These are phyloP conservation scores for Centroberyx gerrardi DNA, from an alignment of 2,797 vertebrate species.

Conservation along the genomic window DNA sequence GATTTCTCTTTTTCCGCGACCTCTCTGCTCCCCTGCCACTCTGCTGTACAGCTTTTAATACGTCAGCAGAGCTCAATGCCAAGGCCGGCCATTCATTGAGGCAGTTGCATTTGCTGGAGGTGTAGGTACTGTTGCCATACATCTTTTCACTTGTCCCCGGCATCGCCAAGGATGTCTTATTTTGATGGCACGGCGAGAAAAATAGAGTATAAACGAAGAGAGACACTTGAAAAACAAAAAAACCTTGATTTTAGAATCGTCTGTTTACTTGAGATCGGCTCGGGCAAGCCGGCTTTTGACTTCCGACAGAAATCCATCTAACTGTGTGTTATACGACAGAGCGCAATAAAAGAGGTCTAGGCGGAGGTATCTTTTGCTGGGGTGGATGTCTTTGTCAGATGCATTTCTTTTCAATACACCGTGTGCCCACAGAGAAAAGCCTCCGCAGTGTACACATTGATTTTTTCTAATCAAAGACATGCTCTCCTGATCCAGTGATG, in stretches of 20 bases:
- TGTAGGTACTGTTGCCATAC: slow-evolving; percentile 36
- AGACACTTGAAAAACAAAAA: slow-evolving; percentile 30
- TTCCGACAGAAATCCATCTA: slow-evolving; percentile 17
- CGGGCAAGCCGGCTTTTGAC: slow-evolving; percentile 22
- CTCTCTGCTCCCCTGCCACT: slow-evolving; percentile 21
- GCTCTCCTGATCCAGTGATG: slow-evolving; percentile 61
- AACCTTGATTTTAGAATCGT: slow-evolving; percentile 50
- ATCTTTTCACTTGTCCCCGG: slow-evolving; percentile 24
- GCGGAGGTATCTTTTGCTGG: slow-evolving; percentile 57
- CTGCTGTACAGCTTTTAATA: slow-evolving; percentile 43
- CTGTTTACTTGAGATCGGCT: slow-evolving; percentile 37
- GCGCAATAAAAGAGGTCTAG: slow-evolving; percentile 47
- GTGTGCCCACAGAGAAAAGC: slow-evolving; percentile 72
- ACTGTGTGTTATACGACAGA: slow-evolving; percentile 41
- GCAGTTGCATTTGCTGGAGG: slow-evolving; percentile 46
- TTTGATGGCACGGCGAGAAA: slow-evolving; percentile 35
- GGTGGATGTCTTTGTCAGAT: slow-evolving; percentile 69
- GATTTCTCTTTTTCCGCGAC: slow-evolving; percentile 25
- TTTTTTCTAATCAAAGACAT: slow-evolving; percentile 78
- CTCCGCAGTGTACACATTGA: slow-evolving; percentile 70
- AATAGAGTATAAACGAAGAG: background rate
- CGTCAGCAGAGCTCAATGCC: slow-evolving; percentile 55
- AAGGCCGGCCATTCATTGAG: slow-evolving; percentile 56
- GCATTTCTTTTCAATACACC: slow-evolving; percentile 59
- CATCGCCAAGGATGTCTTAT: slow-evolving; percentile 31